Evolutionary conservation across 2,113 vertebrate genomes (phyloP), one percentile per base, ranked within the genome.

Genomic region (Taurulus bubalis): DNA sequence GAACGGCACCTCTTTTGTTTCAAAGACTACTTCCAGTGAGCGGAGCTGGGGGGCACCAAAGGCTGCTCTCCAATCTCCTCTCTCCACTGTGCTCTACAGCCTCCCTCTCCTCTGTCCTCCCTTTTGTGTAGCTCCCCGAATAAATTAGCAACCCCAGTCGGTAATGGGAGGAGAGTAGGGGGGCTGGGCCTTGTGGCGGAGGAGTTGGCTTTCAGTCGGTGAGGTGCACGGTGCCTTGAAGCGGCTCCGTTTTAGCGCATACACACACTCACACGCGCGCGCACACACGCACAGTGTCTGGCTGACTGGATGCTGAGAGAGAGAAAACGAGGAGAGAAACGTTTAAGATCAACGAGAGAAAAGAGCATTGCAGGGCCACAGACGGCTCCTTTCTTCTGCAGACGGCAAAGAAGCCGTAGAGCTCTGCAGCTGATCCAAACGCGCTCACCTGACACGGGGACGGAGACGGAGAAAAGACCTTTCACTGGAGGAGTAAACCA

Each of bases 21-120:
- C 85, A 66, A 77, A 84, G 71, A 81, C 80, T 84, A 95, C 85
- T 95, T 93, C 94, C 94, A 92, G 82, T 36, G 58, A 87, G 75
- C 28, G 91, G 92, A 94, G 94, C 94, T 94, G 90, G 95, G 94
- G 94, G 95, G 95, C 94, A 94, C 94, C 94, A 95, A 85, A 95
- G 94, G 90, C 94, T 93, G 73, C 85, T 85, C 83, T 91, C 86
- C 83, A 55, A 22, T 59, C 75, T 64, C 71, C 77, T 81, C 79
- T 68, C 60, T 60, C 71, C 68, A 64, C 84, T 64, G 77, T 72
- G 58, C 73, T 75, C 47, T 68, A 74, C 85, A 82, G 77, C 79
- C 75, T 77, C 62, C 47, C 73, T 79, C 58, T 73, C 34, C 55
- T 53, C 30, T 38, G 71, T 34, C 82, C 78, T 83, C 88, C 78